These are phyloP conservation scores for Gandaritis pyraliata DNA, from an alignment of 2,888 invertebrate species.

Conservation along the genomic window DNA sequence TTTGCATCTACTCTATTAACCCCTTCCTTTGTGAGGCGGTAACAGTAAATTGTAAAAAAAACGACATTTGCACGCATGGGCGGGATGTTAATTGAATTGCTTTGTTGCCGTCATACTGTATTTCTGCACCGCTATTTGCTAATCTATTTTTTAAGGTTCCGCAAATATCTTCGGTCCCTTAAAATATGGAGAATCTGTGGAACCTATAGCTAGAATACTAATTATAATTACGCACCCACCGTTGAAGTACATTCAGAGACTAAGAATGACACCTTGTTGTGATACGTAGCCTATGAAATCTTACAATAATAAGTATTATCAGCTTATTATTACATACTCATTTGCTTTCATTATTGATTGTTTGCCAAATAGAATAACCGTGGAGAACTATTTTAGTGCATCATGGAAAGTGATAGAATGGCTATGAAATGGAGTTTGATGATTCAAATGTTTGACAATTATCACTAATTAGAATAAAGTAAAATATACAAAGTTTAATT, in stretches of 20 bases:
- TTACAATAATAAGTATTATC: too few species aligned
- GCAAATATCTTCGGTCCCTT: not conserved
- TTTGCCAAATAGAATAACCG: slow-evolving; percentile 29
- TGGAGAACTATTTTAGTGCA: slow-evolving; percentile 17
- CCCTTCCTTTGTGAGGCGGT: slow-evolving; percentile 69
- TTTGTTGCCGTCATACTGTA: slow-evolving; percentile 50
- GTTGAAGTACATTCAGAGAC: too few species aligned
- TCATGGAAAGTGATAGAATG: slow-evolving; percentile 13
- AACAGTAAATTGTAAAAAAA: slow-evolving; percentile 71
- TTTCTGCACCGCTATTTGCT: slow-evolving; percentile 46
- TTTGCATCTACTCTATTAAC: slow-evolving; percentile 72
- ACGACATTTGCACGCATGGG: slow-evolving; percentile 69
- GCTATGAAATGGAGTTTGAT: slow-evolving; percentile 16
- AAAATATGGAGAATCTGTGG: too few species aligned
- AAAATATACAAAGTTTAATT: too few species aligned
- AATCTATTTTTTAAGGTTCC: slow-evolving; percentile 50
- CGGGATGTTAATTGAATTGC: slow-evolving; percentile 71
- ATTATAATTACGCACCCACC: too few species aligned
- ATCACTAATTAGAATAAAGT: too few species aligned
- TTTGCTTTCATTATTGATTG: not conserved
- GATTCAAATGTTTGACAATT: not conserved
- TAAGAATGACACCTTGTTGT: too few species aligned
- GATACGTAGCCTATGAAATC: too few species aligned
- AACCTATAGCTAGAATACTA: too few species aligned
- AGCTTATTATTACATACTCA: too few species aligned